Conservation (phyloP, 2,797 vertebrate genomes). For the Octomys mimax region DNA sequence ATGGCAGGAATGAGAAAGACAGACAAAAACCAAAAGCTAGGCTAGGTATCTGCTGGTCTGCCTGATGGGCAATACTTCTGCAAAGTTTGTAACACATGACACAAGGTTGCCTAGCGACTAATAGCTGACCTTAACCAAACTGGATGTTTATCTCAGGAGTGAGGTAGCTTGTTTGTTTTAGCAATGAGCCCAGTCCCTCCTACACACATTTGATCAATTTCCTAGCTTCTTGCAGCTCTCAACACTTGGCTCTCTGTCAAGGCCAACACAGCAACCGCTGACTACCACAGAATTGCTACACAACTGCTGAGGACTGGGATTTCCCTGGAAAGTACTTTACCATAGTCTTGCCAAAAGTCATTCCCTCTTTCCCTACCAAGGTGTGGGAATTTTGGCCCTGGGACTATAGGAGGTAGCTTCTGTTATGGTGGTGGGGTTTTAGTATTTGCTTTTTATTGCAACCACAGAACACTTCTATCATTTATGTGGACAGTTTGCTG, state of each 20-base stretch:
- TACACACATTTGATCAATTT: too few relatives aligned
- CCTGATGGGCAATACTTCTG: too few relatives aligned
- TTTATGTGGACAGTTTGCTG: not conserved
- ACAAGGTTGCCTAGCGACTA: too few relatives aligned
- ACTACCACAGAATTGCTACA: not conserved
- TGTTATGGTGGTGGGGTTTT: not conserved
- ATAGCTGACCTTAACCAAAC: too few relatives aligned
- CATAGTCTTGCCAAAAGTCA: not conserved
- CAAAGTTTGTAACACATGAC: too few relatives aligned
- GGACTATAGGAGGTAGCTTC: not conserved
- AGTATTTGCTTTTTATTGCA: not conserved
- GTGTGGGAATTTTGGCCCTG: not conserved
- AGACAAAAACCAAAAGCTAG: too few relatives aligned
- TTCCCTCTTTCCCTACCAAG: not conserved
- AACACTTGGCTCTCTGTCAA: not conserved
- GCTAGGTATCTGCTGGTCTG: too few relatives aligned
- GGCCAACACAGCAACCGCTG: not conserved
- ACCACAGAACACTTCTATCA: not conserved
- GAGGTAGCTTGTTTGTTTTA: too few relatives aligned
- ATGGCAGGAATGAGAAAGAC: too few relatives aligned
- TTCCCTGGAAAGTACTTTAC: not conserved
- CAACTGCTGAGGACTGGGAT: not conserved
- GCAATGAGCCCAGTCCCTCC: too few relatives aligned
- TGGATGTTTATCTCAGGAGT: too few relatives aligned
- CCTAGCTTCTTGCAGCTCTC: too few relatives aligned